phyloP scores from a whole-genome alignment of 92 coral and sea anemone genomes.

The Heteractis magnifica region DNA sequence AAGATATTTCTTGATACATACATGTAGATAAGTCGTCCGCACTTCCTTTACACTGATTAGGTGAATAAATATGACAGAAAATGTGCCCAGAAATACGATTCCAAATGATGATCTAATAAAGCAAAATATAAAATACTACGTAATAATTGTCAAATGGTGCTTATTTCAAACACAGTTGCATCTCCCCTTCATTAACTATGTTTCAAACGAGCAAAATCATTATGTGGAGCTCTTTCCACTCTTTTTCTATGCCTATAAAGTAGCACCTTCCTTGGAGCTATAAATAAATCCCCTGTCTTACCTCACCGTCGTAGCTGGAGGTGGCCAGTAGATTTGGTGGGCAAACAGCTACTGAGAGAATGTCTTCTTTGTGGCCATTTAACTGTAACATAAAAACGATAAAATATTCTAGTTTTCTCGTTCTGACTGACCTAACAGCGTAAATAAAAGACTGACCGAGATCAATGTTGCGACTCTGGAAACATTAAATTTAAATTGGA shows the following conservation, averaged over 20 bases:
- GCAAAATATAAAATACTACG: neutral
- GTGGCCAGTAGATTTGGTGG: slow-evolving; percentile 98
- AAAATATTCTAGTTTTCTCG: too few relatives aligned
- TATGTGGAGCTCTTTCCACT: too few relatives aligned
- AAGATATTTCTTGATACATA: slow-evolving; percentile 3
- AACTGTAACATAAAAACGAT: slow-evolving; percentile 41
- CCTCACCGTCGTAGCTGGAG: slow-evolving; percentile 99
- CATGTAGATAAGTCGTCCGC: slow-evolving; percentile 57
- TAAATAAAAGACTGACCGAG: too few relatives aligned
- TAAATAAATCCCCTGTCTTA: slow-evolving; percentile 8
- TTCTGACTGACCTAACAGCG: too few relatives aligned
- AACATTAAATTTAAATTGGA: too few relatives aligned
- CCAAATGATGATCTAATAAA: slow-evolving; percentile 89
- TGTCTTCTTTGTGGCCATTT: slow-evolving; percentile 95
- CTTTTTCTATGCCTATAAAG: too few relatives aligned
- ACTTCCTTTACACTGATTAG: slow-evolving; percentile 51
- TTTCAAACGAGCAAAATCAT: too few relatives aligned
- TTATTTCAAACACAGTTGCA: too few relatives aligned
- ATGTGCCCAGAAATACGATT: slow-evolving; percentile 96
- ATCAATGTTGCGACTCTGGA: too few relatives aligned
- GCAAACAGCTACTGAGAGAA: slow-evolving; percentile 83
- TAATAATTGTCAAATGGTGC: too few relatives aligned
- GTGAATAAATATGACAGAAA: slow-evolving; percentile 92
- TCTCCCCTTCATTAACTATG: too few relatives aligned
- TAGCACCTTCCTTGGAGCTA: too few relatives aligned